These are phyloP conservation scores for Misgurnus mizolepis DNA, from an alignment of 2,113 vertebrate genomes.

Conservation along the genomic window DNA sequence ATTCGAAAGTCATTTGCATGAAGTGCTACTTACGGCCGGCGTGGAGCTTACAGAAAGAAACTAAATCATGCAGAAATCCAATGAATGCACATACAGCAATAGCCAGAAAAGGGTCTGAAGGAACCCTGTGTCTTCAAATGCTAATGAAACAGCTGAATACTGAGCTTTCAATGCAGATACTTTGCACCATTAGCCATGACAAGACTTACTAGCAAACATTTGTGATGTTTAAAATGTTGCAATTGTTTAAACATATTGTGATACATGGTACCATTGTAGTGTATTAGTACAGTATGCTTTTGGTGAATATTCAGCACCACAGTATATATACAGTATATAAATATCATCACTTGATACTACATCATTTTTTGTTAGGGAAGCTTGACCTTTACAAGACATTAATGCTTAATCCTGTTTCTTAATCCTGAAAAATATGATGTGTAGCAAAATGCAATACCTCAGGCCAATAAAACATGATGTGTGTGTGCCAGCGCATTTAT, in stretches of 20 bases:
- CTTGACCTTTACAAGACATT: background rate
- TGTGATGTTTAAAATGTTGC: too few species aligned
- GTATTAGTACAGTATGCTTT: too few species aligned
- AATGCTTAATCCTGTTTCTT: too few species aligned
- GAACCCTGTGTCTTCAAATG: constrained; percentile 14
- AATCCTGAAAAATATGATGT: too few species aligned
- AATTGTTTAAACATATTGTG: too few species aligned
- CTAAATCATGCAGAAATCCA: constrained; percentile 17
- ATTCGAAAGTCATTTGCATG: background rate
- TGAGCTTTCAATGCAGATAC: background rate
- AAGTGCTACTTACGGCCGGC: background rate
- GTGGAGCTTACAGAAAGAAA: constrained; percentile 5
- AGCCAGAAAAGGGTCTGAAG: background rate
- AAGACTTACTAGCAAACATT: background rate
- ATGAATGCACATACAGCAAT: background rate
- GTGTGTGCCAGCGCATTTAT: background rate
- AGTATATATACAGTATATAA: too few species aligned
- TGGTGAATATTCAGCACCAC: too few species aligned
- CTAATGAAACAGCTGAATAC: background rate
- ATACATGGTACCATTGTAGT: too few species aligned
- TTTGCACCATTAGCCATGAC: constrained; percentile 6
- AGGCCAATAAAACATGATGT: background rate
- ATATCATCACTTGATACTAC: too few species aligned
- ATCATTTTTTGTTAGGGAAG: background rate
- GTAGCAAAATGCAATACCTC: background rate